Percentiles rank a stretch among this genome's conserved stretches.
Conservation (phyloP, 2,113 vertebrate genomes). For the Amblyopsis rosae region DNA sequence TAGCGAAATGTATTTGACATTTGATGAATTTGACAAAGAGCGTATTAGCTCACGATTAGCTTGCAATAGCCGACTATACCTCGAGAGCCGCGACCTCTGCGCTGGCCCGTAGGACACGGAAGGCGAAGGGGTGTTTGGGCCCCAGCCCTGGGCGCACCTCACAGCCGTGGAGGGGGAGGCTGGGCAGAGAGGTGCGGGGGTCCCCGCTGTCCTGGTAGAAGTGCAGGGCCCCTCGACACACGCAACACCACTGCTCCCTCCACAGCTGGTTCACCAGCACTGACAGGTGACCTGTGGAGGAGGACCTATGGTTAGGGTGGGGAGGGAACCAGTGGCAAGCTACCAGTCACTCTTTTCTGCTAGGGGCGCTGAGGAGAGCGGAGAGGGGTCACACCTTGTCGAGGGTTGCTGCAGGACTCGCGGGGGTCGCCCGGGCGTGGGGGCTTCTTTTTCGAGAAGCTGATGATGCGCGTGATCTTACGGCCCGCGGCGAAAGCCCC, state of each 20-base stretch:
- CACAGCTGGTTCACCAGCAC: conserved; percentile 92
- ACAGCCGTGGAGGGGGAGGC: conserved; percentile 83
- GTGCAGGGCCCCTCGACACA: conserved; percentile 85
- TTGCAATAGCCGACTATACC: conserved; percentile 65
- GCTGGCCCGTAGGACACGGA: conserved; percentile 84
- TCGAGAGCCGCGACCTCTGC: conserved; percentile 86
- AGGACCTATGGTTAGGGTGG: not conserved
- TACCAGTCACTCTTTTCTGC: too few relatives aligned
- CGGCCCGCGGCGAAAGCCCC: conserved; percentile 88
- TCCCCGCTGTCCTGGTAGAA: conserved; percentile 88
- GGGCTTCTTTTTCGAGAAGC: conserved; percentile 94
- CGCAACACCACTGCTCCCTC: conserved; percentile 93
- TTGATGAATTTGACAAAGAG: too few relatives aligned
- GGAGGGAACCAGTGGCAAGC: not conserved
- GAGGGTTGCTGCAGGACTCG: conserved; percentile 80
- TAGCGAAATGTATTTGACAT: too few relatives aligned
- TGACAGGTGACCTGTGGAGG: conserved; percentile 81
- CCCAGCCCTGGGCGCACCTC: conserved; percentile 90
- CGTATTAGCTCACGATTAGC: too few relatives aligned
- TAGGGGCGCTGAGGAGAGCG: not conserved
- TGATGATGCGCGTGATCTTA: conserved; percentile 97
- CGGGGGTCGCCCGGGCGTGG: conserved; percentile 77
- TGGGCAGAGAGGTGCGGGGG: conserved; percentile 78
- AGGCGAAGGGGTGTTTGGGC: conserved; percentile 93
- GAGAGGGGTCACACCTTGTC: conserved; percentile 78